A percentile compares a stretch with the other conserved stretches of the same genome.
phyloP scores from a whole-genome alignment of 2,888 invertebrate species.

The Ferrisia virgata region DNA sequence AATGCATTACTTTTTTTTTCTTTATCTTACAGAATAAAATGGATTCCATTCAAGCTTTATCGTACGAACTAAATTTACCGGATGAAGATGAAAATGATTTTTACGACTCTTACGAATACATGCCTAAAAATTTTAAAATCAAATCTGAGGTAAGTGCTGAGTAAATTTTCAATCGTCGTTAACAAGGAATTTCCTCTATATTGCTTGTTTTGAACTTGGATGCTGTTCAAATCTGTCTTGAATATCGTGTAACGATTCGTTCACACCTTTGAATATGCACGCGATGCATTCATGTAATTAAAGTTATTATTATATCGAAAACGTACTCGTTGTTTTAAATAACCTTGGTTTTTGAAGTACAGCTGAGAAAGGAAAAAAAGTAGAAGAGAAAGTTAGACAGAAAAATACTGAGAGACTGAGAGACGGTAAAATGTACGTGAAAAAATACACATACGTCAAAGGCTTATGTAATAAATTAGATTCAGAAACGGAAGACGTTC shows the following conservation, averaged over 20 bases:
- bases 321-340: constrained; percentile 10
- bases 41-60: constrained; percentile 34
- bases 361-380: background rate
- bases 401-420: background rate
- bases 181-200: background rate
- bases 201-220: background rate
- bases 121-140: background rate
- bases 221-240: background rate
- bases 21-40: background rate
- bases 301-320: constrained; percentile 36
- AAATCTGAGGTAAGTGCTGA: constrained; percentile 21
- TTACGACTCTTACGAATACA: constrained; percentile 33
- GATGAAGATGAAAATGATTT: constrained; percentile 39
- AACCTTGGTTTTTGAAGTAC: background rate
- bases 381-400: too few species aligned
- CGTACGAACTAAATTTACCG: constrained; percentile 32
- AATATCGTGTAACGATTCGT: constrained; percentile 27
- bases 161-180: constrained; percentile 4
- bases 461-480: constrained; percentile 25
- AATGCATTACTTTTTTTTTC: background rate
- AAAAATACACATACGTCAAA: constrained; percentile 13
- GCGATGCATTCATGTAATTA: constrained; percentile 28
- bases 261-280: constrained; percentile 35
- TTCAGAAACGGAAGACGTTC: constrained; percentile 10
- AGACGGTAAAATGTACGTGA: background rate